phyloP scores from a whole-genome alignment of 2,888 invertebrate species.

The Toxonevra muliebris region DNA sequence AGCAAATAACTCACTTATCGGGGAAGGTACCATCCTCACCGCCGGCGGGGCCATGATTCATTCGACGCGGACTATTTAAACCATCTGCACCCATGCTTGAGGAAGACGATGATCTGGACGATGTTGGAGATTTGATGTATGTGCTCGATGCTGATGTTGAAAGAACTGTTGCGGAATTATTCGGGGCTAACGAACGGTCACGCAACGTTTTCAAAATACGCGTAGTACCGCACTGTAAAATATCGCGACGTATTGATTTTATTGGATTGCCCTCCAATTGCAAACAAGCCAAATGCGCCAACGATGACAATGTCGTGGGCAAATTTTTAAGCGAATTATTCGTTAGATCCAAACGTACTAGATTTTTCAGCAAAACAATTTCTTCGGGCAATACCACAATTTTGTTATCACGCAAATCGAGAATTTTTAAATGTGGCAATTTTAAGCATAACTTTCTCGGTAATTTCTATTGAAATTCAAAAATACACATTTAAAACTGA shows the following conservation, averaged over 20 bases:
- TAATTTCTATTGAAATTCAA: constrained; percentile 69
- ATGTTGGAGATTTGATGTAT: constrained; percentile 9
- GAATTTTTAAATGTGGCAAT: constrained; percentile 75
- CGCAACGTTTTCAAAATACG: constrained; percentile 81
- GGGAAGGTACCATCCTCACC: constrained; percentile 43
- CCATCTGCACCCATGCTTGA: constrained; percentile 61
- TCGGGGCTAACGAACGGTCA: constrained; percentile 66
- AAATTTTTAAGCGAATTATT: constrained; percentile 79
- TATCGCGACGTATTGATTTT: constrained; percentile 81
- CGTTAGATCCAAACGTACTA: constrained; percentile 85
- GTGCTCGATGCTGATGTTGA: constrained; percentile 18
- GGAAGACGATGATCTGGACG: constrained; percentile 41
- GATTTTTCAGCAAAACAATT: constrained; percentile 76
- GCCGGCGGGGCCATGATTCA: constrained; percentile 25
- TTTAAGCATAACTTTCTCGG: constrained; percentile 76
- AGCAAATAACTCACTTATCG: constrained; percentile 49
- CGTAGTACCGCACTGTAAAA: constrained; percentile 84
- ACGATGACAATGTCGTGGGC: constrained; percentile 73
- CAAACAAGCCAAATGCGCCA: constrained; percentile 83
- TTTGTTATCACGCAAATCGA: constrained; percentile 86
- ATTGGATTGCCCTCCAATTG: constrained; percentile 88
- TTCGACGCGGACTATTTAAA: constrained; percentile 44
- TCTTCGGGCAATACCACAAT: constrained; percentile 80
- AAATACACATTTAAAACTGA: constrained; percentile 31
- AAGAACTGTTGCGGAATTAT: not conserved